A percentile compares a stretch with the other conserved stretches of the same genome.
phyloP scores from a whole-genome alignment of 2,113 vertebrate genomes.

The Australoheros scitulus region DNA sequence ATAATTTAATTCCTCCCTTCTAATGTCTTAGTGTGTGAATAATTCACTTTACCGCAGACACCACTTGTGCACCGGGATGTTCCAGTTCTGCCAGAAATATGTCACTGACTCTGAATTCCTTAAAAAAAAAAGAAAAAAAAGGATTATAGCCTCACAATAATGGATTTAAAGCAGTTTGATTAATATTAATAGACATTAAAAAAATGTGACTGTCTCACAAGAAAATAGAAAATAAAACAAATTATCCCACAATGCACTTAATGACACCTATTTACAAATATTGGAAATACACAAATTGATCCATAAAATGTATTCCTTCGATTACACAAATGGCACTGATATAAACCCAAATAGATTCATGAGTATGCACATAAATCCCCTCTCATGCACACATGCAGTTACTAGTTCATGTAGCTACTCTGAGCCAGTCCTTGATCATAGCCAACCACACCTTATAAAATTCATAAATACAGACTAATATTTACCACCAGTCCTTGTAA shows the following conservation, averaged over 20 bases:
- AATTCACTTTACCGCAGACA: conserved; percentile 88
- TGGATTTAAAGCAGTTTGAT: conserved; percentile 13
- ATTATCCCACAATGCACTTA: not conserved
- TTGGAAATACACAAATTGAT: not conserved
- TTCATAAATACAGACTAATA: not conserved
- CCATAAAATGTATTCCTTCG: not conserved
- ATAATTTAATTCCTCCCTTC: conserved; percentile 32
- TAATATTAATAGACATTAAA: conserved; percentile 19
- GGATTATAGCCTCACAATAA: conserved; percentile 24
- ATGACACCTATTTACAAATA: not conserved
- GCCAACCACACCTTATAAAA: not conserved
- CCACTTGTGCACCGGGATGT: conserved; percentile 96
- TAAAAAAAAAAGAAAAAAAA: conserved; percentile 37
- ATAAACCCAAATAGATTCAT: not conserved
- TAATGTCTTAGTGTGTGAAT: conserved; percentile 36
- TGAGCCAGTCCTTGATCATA: not conserved
- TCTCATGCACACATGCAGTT: not conserved
- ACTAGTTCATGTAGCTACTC: not conserved
- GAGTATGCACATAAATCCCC: not conserved
- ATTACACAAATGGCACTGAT: not conserved
- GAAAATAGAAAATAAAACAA: not conserved
- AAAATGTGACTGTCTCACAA: not conserved
- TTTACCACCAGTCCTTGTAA: conserved; percentile 95
- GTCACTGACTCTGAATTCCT: conserved; percentile 91
- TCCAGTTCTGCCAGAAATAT: conserved; percentile 97